A percentile compares a stretch with the other conserved stretches of the same genome.
Evolutionary conservation across 2,113 vertebrate genomes (phyloP).

Genomic region (Grantiella picta): DNA sequence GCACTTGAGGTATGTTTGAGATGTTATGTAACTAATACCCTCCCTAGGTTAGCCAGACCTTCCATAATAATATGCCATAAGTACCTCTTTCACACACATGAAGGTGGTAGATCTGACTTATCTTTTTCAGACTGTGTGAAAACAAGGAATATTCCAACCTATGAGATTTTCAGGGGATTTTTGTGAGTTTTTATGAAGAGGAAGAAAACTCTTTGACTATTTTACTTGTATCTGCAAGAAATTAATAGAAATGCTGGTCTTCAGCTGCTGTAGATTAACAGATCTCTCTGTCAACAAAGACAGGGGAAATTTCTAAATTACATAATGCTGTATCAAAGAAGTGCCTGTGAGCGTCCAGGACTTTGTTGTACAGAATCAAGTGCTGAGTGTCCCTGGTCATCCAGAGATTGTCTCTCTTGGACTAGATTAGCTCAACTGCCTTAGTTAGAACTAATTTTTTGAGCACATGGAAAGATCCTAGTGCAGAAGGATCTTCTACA

Average conservation of each 20-base stretch:
- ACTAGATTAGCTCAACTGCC: neutral
- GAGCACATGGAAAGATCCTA: neutral
- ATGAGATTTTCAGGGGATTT: neutral
- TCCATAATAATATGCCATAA: neutral
- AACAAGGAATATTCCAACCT: neutral
- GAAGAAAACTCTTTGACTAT: neutral
- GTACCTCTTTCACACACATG: neutral
- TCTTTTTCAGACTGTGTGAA: neutral
- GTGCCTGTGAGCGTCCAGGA: neutral
- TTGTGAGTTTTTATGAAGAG: neutral
- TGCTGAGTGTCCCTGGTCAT: neutral
- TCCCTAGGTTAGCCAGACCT: neutral
- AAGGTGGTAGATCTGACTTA: neutral
- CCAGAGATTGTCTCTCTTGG: neutral
- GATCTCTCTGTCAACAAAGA: neutral
- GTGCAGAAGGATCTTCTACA: neutral
- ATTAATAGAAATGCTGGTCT: neutral
- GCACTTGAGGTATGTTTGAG: neutral
- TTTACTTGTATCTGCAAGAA: neutral
- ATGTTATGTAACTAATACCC: neutral
- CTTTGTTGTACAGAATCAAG: neutral
- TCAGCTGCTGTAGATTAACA: neutral
- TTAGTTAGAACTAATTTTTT: neutral
- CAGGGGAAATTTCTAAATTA: neutral
- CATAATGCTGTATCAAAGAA: neutral